Percentiles rank a stretch among this genome's conserved stretches.
phyloP scores from a whole-genome alignment of 2,888 invertebrate species.

The Rambutsinella grinnellia region DNA sequence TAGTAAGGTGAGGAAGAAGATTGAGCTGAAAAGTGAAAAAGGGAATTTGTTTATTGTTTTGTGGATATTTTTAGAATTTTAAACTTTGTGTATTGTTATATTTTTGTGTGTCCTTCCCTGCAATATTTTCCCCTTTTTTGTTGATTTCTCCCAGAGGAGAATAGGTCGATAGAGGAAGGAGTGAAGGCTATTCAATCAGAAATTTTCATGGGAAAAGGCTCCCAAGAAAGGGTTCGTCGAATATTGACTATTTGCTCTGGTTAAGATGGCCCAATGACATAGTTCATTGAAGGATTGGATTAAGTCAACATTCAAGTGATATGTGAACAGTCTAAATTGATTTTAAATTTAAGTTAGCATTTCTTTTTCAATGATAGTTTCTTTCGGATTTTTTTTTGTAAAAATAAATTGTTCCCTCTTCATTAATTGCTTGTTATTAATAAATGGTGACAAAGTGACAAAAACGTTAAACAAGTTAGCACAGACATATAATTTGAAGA shows the following conservation, averaged over 20 bases:
- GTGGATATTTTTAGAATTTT: conserved; percentile 5
- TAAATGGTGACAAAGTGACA: conserved; percentile 4
- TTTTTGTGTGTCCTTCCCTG: conserved; percentile 3
- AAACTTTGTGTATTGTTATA: background rate
- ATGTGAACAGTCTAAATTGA: too few species aligned
- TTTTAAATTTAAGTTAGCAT: too few species aligned
- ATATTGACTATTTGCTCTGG: background rate
- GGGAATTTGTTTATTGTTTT: background rate
- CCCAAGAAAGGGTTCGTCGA: background rate
- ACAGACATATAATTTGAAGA: too few species aligned
- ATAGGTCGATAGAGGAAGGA: background rate
- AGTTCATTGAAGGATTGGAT: background rate
- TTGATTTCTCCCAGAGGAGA: conserved; percentile 9
- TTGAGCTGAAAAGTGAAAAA: background rate
- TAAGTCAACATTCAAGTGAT: too few species aligned
- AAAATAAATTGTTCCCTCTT: too few species aligned
- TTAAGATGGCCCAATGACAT: background rate
- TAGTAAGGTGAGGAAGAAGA: background rate
- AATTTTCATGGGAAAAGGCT: background rate
- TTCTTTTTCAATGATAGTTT: too few species aligned
- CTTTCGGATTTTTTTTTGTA: too few species aligned
- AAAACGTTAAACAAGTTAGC: too few species aligned
- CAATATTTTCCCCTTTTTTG: background rate
- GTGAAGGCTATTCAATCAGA: background rate
- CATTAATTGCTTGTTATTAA: too few species aligned